Base-by-base conservation (phyloP, 30 jellyfish, hydroid and myxozoan species). In the Rhopilema esculentum region DNA sequence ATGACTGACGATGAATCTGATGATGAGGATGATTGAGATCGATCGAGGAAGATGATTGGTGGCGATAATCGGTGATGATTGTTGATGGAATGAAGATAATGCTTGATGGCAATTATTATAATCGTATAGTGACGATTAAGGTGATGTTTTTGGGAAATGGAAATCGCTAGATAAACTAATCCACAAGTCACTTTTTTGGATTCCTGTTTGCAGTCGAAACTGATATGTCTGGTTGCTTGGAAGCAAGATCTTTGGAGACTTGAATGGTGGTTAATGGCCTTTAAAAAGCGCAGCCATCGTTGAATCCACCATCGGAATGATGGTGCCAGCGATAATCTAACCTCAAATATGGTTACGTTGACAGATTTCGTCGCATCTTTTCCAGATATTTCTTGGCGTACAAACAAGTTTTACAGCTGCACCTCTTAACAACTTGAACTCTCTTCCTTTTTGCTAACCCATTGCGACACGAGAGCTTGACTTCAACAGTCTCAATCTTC, bases 381-480 rank as follows among this genome's bases (percentile, higher is more conserved):
- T 83, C 77, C 75, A 85, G 24, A 64, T 72, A 74, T 27, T 21
- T 74, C 40, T 66, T 30, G 0, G 94, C 97, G 30, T 49, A 91
- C 2, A 27, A 89, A 70, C 97, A 91, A 18, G 82, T 72, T 30
- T 84, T 72, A 64, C 97, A 91, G 24, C 97, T 90, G 32, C 97
- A 91, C 63, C 89, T 91, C 62, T 70, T 91, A 57, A 91, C 92
- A 8, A 91, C 92, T 8, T 33, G 69, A 20, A 91, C 84, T 57
- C 53, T 76, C 91, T 91, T 77, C 94, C 79, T 83, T 63, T 69
- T 83, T 15, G 88, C 79, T 12, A 57, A 19, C n/a, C 97, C 97
- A 29, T 70, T 79, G 24, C 40, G 67, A 50, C 97, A 91, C 40
- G 75, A 27, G 27, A 91, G 75, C 27, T 83, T 83, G 51, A 91